Base-by-base conservation (phyloP, 2,797 vertebrate species). In the Myiotriccus ornatus region DNA sequence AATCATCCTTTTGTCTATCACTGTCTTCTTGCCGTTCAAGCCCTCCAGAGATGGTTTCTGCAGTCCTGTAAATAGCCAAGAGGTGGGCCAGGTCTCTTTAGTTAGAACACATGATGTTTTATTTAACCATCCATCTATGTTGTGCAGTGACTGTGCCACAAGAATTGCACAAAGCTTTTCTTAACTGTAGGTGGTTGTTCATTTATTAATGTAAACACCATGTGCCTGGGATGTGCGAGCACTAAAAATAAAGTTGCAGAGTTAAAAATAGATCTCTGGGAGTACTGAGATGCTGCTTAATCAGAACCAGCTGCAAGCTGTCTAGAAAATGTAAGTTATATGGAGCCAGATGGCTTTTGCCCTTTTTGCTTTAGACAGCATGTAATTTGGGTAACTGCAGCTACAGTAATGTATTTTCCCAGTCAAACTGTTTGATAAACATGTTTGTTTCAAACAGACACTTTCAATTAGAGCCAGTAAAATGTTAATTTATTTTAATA, bases 281-380 rank as follows among this genome's bases (percentile, higher is more conserved):
- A 97, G 97, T 96, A 96, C 96, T 97, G 97, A 97, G 96, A 98
- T 98, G 97, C 96, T 97, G 96, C 97, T 97, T 98, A 98, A 98
- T 98, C 97, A 98, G 98, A 98, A 97, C 97, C 98, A 98, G 98
- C 98, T 98, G 98, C 97, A 98, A 97, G 97, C 98, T 98, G 98
- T 98, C 97, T 98, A 97, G 97, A 98, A 98, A 98, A 98, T 95
- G 76, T 96, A 97, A 97, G 97, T 98, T 98, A 97, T 93, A 98
- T 93, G 97, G 96, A 98, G 97, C 97, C 98, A 98, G 97, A 98
- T 98, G 98, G 97, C 98, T 98, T 98, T 98, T 98, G 97, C 97
- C 97, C 98, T 98, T 98, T 98, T 97, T 97, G 96, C 97, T 97
- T 98, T 96, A 98, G 97, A 98, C 97, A 97, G 96, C 96, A 84